These are phyloP conservation scores for Zoanthus solanderi DNA, from an alignment of 92 coral and sea anemone species.

Conservation along the genomic window DNA sequence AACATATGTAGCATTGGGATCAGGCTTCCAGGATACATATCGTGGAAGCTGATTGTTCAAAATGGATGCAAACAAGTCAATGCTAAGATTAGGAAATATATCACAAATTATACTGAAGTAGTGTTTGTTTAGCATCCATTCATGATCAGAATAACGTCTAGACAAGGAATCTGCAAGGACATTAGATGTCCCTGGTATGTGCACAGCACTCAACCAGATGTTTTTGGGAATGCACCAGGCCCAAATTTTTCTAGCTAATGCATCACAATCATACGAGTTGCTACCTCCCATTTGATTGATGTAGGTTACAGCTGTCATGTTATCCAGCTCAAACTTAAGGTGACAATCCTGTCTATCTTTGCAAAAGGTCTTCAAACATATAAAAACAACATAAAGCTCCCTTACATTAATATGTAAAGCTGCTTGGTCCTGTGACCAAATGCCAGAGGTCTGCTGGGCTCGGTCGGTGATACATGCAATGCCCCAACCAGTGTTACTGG, in stretches of 20 bases:
- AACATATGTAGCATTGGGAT: slow-evolving; percentile 33
- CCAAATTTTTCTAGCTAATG: slow-evolving; percentile 53
- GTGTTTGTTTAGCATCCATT: slow-evolving; percentile 51
- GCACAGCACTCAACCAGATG: slow-evolving; percentile 11
- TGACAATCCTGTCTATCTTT: slow-evolving; percentile 15
- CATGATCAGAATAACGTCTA: slow-evolving; percentile 52
- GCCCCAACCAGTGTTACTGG: slow-evolving; percentile 71
- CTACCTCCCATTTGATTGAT: slow-evolving; percentile 58
- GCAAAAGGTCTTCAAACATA: slow-evolving; percentile 50
- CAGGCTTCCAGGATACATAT: slow-evolving; percentile 53
- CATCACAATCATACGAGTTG: slow-evolving; percentile 42
- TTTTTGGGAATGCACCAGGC: slow-evolving; percentile 35
- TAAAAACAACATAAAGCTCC: slow-evolving; percentile 56
- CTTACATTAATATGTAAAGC: slow-evolving; percentile 59
- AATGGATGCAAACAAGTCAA: neutral
- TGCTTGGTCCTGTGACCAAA: slow-evolving; percentile 47
- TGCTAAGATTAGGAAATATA: neutral
- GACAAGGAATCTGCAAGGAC: slow-evolving; percentile 61
- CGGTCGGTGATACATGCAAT: slow-evolving; percentile 37
- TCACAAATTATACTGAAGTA: slow-evolving; percentile 32
- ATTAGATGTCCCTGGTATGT: slow-evolving; percentile 60
- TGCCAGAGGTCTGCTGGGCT: slow-evolving; percentile 48
- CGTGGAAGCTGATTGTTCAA: slow-evolving; percentile 21
- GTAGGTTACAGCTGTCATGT: slow-evolving; percentile 49
- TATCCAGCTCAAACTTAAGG: slow-evolving; percentile 57